phyloP scores from a whole-genome alignment of 2,888 invertebrate species.

The Strigamia crassipes region DNA sequence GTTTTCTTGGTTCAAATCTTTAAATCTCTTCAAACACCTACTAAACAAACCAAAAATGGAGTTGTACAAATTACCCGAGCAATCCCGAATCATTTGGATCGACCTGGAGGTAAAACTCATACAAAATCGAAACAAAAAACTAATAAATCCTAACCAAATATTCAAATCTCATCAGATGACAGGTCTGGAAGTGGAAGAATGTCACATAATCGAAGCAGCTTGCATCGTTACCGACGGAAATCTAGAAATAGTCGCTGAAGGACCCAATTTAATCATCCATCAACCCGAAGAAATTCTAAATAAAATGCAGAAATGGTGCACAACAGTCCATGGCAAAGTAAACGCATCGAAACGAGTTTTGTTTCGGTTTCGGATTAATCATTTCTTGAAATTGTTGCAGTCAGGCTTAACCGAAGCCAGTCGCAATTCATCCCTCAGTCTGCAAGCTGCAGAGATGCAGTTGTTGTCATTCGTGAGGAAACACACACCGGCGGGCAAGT shows the following conservation, averaged over 20 bases:
- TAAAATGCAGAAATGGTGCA: constrained; percentile 85
- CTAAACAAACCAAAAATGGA: background rate
- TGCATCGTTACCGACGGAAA: constrained; percentile 83
- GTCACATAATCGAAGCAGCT: constrained; percentile 86
- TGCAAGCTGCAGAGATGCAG: constrained; percentile 71
- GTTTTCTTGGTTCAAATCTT: background rate
- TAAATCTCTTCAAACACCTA: background rate
- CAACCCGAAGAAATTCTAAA: constrained; percentile 73
- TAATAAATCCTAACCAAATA: background rate
- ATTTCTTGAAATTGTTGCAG: constrained; percentile 61
- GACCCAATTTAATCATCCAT: constrained; percentile 76
- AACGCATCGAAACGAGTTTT: background rate
- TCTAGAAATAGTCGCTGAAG: constrained; percentile 74
- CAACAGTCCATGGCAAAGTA: constrained; percentile 77
- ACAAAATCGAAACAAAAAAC: background rate
- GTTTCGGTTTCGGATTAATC: background rate
- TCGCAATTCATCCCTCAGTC: constrained; percentile 68
- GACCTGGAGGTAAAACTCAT: background rate
- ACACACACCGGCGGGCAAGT: constrained; percentile 65
- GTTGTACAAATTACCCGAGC: background rate
- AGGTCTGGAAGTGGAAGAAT: constrained; percentile 75
- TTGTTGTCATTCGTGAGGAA: constrained; percentile 73
- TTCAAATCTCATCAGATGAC: constrained; percentile 71
- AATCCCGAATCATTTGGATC: background rate
- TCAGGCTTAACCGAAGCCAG: constrained; percentile 79